Evolutionary conservation across 35 echinoderm and acorn worm genomes (phyloP), one percentile per base, ranked within the genome.

Genomic region (Anneissia japonica): DNA sequence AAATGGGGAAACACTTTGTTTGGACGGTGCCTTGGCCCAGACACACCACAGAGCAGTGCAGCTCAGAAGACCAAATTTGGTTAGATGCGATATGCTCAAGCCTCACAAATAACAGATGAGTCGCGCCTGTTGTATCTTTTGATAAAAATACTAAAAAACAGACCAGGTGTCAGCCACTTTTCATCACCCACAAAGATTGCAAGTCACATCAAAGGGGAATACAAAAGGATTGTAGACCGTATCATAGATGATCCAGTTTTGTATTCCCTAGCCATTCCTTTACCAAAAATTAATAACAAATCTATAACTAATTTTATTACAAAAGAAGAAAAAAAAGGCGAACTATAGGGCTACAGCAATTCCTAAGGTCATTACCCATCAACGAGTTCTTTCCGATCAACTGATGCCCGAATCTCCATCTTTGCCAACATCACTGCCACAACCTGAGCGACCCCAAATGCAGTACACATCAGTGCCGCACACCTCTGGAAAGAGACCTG

Each of bases 1-100:
- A 91, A 91, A 74, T 91, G 89, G 89, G 89, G 89, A 0, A 80
- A 91, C 32, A 91, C 89, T 4, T 31, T 91, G 19, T 91, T 91
- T 86, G 89, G 89, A 40, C 43, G 76, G n/a, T 77, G 73, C 76
- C 83, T 83, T 55, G 89, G 82, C 72, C 34, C 74, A 19, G 81
- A 83, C 43, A 43, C 80, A 10, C 33, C 72, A 26, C 5, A 88
- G 30, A 89, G n/a, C 74, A 84, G 80, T 35, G 88, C 88, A 75
- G 88, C 88, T 14, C 88, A 89, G 73, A 89, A 89, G 73, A 89
- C 88, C 10, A 89, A 89, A 35, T 89, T 89, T 77, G 81, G 88
- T 23, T 89, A 81, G 88, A 89, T 89, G 88, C 51, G 32, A 39
- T 84, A 89, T 83, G 81, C 79, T 0, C 87, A 89, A 31, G 80